These are phyloP conservation scores for Ypsolopha sequella DNA, from an alignment of 2,888 invertebrate species.

Conservation along the genomic window DNA sequence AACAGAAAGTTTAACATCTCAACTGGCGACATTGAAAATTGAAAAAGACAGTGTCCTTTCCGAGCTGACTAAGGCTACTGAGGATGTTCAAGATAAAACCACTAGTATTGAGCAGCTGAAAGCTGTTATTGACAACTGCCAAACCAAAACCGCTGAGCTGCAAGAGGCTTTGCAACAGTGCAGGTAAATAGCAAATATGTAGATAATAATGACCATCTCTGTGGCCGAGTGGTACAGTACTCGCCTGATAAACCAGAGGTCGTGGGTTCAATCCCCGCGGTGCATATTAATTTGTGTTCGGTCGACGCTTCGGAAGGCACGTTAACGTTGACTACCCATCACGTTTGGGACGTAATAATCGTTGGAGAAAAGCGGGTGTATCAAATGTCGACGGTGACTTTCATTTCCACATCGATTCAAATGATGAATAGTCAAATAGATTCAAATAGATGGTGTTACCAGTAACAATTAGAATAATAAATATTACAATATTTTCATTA, in stretches of 20 bases:
- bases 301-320: neutral
- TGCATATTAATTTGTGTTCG: too few relatives aligned
- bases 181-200: constrained; percentile 9
- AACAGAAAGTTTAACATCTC: constrained; percentile 12
- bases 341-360: neutral
- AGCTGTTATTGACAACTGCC: neutral
- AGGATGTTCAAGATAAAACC: constrained; percentile 9
- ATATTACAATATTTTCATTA: too few relatives aligned
- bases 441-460: too few relatives aligned
- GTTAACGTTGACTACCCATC: neutral
- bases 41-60: constrained; percentile 14
- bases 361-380: too few relatives aligned
- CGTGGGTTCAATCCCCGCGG: neutral
- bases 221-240: too few relatives aligned
- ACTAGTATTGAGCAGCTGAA: neutral
- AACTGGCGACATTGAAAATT: constrained; percentile 11
- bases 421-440: too few relatives aligned
- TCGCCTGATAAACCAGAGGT: too few relatives aligned
- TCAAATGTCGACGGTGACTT: too few relatives aligned
- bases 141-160: constrained; percentile 7
- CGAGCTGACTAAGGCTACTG: constrained; percentile 10
- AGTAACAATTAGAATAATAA: too few relatives aligned
- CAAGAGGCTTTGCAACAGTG: constrained; percentile 11
- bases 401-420: neutral
- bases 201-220: neutral